These are phyloP conservation scores for Neodon shergylaensis DNA, from an alignment of 2,113 vertebrate genomes.

Conservation along the genomic window DNA sequence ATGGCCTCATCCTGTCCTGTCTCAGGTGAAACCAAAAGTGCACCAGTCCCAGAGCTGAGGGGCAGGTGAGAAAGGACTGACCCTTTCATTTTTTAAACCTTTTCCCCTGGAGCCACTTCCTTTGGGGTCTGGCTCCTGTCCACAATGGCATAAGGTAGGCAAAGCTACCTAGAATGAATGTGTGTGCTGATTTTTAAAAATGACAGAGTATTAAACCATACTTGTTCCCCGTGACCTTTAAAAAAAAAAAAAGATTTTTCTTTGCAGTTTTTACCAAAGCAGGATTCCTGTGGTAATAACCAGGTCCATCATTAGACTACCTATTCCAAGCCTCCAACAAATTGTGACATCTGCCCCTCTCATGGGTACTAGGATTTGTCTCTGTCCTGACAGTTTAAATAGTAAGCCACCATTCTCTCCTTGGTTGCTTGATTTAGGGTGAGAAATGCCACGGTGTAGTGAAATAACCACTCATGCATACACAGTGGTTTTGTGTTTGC, in stretches of 20 bases:
- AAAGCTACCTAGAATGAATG: slow-evolving; percentile 58
- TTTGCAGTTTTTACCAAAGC: slow-evolving; percentile 4
- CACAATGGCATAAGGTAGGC: neutral
- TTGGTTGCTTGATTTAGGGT: neutral
- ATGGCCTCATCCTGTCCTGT: slow-evolving; percentile 1
- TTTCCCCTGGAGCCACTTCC: neutral
- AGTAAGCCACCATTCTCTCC: too few species aligned
- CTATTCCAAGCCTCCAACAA: too few species aligned
- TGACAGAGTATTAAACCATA: slow-evolving; percentile 79
- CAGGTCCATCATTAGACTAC: neutral
- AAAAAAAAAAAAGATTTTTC: too few species aligned
- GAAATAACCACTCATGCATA: neutral
- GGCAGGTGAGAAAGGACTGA: neutral
- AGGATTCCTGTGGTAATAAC: neutral
- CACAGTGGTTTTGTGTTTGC: neutral
- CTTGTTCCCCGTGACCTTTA: slow-evolving; percentile 33
- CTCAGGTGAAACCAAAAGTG: neutral
- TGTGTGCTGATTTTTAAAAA: slow-evolving; percentile 78
- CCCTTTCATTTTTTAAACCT: slow-evolving; percentile 22
- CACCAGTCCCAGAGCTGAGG: neutral
- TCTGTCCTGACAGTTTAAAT: neutral
- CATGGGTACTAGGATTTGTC: neutral
- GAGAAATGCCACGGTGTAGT: too few species aligned
- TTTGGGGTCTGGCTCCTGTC: neutral
- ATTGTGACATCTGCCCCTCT: too few species aligned